A percentile compares a stretch with the other conserved stretches of the same genome.
Conservation (phyloP, 2,113 vertebrate species). For the Toxotes chatareus region DNA sequence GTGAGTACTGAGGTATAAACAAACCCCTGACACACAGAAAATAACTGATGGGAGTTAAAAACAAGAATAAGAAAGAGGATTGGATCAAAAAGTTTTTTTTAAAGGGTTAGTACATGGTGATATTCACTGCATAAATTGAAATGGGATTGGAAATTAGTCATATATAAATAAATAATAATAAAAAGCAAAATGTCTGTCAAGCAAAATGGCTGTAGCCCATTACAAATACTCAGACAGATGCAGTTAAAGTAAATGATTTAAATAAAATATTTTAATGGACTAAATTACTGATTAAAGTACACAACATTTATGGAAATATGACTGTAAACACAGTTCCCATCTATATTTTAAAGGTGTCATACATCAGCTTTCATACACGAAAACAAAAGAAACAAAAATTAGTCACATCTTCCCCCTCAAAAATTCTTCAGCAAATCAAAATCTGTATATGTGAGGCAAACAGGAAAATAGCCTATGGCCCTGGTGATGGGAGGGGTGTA, state of each 20-base stretch:
- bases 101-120: neutral
- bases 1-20: neutral
- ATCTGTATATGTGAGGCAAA: neutral
- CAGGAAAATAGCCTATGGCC: neutral
- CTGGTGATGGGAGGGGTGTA: slow-evolving; percentile 48
- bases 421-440: slow-evolving; percentile 10
- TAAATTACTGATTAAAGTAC: neutral
- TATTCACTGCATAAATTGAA: neutral
- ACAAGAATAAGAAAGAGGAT: neutral
- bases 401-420: too few species aligned
- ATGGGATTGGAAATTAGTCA: neutral
- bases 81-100: neutral
- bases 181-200: neutral
- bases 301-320: neutral
- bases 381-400: too few species aligned
- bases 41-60: neutral
- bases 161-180: neutral
- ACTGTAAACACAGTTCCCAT: neutral
- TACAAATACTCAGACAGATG: neutral
- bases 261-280: neutral
- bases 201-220: neutral
- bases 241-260: neutral
- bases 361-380: too few species aligned
- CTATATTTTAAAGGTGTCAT: too few species aligned
- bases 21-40: neutral